Conservation (phyloP, 2,797 vertebrate genomes). For the Odontamblyopus rebecca region DNA sequence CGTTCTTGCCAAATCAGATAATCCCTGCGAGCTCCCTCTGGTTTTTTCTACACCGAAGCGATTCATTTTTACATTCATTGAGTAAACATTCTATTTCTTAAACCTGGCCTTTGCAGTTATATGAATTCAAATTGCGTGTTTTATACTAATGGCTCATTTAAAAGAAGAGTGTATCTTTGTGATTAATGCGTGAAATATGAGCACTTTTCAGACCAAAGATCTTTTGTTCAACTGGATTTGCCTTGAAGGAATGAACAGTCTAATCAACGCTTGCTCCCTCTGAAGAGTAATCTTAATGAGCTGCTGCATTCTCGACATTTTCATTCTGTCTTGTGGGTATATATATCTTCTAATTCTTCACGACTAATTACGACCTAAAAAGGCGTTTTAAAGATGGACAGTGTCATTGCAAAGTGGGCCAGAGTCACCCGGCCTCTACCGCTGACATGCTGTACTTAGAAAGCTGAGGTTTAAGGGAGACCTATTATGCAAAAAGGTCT, state of each 20-base stretch:
- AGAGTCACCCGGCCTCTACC: slow-evolving; percentile 13
- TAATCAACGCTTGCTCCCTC: slow-evolving; percentile 75
- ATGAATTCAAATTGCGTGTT: slow-evolving; percentile 30
- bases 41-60: neutral
- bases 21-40: slow-evolving; percentile 5
- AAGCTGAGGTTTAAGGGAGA: slow-evolving; percentile 32
- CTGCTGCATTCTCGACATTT: slow-evolving; percentile 68
- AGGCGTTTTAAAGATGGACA: slow-evolving; percentile 57
- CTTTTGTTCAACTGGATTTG: slow-evolving; percentile 68
- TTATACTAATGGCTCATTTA: slow-evolving; percentile 44
- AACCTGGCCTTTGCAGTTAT: slow-evolving; percentile 18
- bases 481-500: too few relatives aligned
- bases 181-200: slow-evolving; percentile 52
- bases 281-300: slow-evolving; percentile 76
- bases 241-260: slow-evolving; percentile 71
- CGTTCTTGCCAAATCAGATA: slow-evolving; percentile 39
- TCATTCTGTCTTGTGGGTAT: slow-evolving; percentile 70
- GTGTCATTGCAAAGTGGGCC: slow-evolving; percentile 20
- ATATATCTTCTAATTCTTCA: slow-evolving; percentile 67
- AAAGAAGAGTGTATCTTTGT: slow-evolving; percentile 43
- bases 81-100: slow-evolving; percentile 11
- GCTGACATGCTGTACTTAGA: slow-evolving; percentile 27
- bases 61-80: slow-evolving; percentile 12
- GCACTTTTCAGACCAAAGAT: slow-evolving; percentile 46
- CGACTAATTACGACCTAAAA: slow-evolving; percentile 69